Base-by-base conservation (phyloP, 1,140 invertebrate species). In the Nasonia longicornis region DNA sequence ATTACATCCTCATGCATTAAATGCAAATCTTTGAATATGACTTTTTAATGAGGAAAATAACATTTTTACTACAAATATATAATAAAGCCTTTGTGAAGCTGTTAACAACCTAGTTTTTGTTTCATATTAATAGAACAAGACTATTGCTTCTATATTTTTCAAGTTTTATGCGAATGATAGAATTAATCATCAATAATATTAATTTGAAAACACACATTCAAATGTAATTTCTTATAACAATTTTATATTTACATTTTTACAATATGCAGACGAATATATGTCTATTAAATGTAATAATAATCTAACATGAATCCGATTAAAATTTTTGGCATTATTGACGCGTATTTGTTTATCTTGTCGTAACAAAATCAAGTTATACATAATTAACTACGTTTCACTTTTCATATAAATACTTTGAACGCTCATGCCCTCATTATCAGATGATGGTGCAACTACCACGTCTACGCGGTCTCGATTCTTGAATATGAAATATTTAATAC, bases 401-500 rank as follows among this genome's bases (percentile, higher is more conserved):
- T 74, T 76, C 66, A 76, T 76, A 63, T 70, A 76, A 48, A 66
- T 76, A 29, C n/a, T 63, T 63, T 29, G n/a, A 42, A 71, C 48
- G 66, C n/a, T 31, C 12, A 26, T 71, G 70, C 31, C 45, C 20
- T 76, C 31, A 29, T 71, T 10, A 16, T 45, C 74, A 12, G 11
- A 66, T 71, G 58, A 70, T 64, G 45, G 66, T 71, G 31, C n/a
- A 76, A 70, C 42, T 52, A 31, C 48, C 73, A 20, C 79, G 79
- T 76, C 79, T 63, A 81, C 73, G 66, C 26, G 73, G 66, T 74
- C 58, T 58, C 14, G 58, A 66, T 58, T 81, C 31, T 76, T 70
- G 10, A 38, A 29, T 70, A 76, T 29, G 29, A 80, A 76, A 76
- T 76, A 70, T 71, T 76, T 31, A 7, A 38, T 67, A 74, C 66